Evolutionary conservation across 35 echinoderm and acorn worm species (phyloP).

Genomic region (Patiria miniata): DNA sequence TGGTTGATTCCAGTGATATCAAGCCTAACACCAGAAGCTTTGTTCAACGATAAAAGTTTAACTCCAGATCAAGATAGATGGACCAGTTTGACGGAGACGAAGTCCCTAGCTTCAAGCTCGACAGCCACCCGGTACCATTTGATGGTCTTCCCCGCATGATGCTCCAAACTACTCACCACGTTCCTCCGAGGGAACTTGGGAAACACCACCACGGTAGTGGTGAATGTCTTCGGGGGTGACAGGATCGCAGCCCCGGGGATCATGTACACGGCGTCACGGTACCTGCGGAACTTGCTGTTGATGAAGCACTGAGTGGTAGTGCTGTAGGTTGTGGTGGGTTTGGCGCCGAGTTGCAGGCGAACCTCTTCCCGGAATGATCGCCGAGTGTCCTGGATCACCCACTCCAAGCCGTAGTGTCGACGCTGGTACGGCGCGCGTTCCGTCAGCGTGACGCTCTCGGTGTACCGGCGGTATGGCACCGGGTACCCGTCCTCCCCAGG

Average conservation of each 20-base stretch:
- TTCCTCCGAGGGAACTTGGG: constrained; percentile 48
- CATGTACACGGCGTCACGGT: constrained; percentile 47
- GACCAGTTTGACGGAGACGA: constrained; percentile 65
- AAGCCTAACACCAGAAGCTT: not conserved
- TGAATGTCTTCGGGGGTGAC: constrained; percentile 44
- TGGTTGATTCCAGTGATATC: too few species aligned
- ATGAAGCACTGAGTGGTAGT: constrained; percentile 53
- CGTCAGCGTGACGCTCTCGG: constrained; percentile 45
- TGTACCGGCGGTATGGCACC: constrained; percentile 22
- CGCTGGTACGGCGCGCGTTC: constrained; percentile 40
- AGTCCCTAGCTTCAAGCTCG: constrained; percentile 65
- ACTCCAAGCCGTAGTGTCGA: constrained; percentile 46
- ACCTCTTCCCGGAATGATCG: constrained; percentile 61
- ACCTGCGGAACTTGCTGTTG: constrained; percentile 47
- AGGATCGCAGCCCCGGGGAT: constrained; percentile 27
- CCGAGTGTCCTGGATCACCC: constrained; percentile 32
- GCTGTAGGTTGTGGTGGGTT: constrained; percentile 44
- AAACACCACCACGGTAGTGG: constrained; percentile 54
- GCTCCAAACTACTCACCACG: constrained; percentile 46
- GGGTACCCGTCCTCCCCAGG: not conserved
- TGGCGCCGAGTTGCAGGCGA: constrained; percentile 36
- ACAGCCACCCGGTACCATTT: constrained; percentile 64
- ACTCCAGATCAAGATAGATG: constrained; percentile 34
- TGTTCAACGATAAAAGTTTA: too few species aligned
- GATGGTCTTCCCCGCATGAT: constrained; percentile 55